Evolutionary conservation across 2,113 vertebrate genomes (phyloP), one percentile per base, ranked within the genome.

Genomic region (Laticauda colubrina): DNA sequence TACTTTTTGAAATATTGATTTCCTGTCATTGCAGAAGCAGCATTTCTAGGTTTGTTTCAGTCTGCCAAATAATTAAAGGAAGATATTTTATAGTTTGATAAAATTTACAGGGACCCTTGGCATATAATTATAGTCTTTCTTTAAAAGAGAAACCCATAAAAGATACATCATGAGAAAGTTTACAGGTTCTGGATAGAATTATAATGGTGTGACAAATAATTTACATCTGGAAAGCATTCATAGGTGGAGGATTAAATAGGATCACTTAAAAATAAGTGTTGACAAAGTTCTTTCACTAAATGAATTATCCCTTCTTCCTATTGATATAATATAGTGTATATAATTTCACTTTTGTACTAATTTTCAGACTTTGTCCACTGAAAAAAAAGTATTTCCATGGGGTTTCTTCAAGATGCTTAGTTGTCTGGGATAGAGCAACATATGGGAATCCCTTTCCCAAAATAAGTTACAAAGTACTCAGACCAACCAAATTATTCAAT

Each of bases 141-240:
- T 98, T 98, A 97, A 98, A 96, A 95, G 97, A 98, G 95, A 97
- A 81, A 96, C 97, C 97, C 96, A 97, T 98, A 98, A 98, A 98
- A 98, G 96, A 98, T 97, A 96, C 97, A 97, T 98, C 97, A 97
- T 98, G 97, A 97, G 97, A 98, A 98, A 97, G 97, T 97, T 98
- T 97, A 51, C 8, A 97, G 96, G 97, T 96, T 97, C 97, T 97
- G 97, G 97, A 97, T 96, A 97, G 96, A 98, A 98, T 97, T 97
- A 97, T 95, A 97, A 97, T 57, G 55, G 97, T 95, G 96, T 97
- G 97, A 97, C 97, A 98, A 98, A 98, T 98, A 97, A 98, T 98
- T 97, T 97, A 97, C 97, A 97, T 97, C 96, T 87, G 95, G 97
- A 98, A 98, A 98, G 96, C 96, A 97, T 97, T 95, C 90, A 51